Conservation (phyloP, 2,113 vertebrate species). For the Ondatra zibethicus region DNA sequence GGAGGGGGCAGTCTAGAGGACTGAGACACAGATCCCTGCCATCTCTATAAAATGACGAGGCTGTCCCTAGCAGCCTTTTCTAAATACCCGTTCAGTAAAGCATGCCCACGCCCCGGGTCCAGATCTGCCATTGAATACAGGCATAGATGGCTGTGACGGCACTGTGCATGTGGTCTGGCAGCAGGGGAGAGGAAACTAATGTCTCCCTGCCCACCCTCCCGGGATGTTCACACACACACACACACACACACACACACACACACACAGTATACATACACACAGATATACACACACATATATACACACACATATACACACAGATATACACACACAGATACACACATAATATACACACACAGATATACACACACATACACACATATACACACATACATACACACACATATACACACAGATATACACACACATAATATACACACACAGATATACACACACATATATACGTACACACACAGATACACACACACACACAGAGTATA, state of each 20-base stretch:
- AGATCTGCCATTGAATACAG: neutral
- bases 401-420: accelerated
- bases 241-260: accelerated
- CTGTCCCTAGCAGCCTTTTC: neutral
- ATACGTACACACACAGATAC: accelerated
- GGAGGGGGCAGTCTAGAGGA: neutral
- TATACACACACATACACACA: accelerated
- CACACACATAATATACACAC: accelerated
- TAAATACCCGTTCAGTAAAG: neutral
- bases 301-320: accelerated
- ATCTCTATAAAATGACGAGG: neutral
- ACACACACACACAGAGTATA: accelerated
- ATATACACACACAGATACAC: accelerated
- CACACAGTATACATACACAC: accelerated
- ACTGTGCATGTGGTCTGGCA: neutral
- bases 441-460: accelerated
- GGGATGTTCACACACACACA: neutral
- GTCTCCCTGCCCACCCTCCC: neutral
- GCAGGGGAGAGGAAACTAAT: neutral
- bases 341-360: accelerated
- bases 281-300: accelerated
- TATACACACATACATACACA: accelerated
- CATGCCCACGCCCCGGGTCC: accelerated
- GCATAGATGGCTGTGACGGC: neutral
- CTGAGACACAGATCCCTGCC: neutral